Conservation (phyloP, 2,888 invertebrate species). For the Vesta saturnalis region DNA sequence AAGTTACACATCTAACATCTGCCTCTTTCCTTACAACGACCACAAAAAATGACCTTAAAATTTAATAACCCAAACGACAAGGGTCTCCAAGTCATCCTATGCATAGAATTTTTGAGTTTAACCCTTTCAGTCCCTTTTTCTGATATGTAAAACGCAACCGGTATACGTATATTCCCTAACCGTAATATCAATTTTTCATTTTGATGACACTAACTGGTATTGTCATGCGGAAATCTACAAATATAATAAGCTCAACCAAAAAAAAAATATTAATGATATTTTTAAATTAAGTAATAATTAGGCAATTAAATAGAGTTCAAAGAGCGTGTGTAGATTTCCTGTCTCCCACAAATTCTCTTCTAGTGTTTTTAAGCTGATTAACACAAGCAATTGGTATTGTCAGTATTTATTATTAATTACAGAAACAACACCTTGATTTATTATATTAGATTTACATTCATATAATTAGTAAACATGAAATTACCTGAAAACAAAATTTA, state of each 20-base stretch:
- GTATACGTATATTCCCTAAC: not conserved
- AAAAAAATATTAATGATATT: no score
- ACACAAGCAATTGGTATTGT: not conserved
- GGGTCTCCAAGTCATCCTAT: conserved; percentile 6
- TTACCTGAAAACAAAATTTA: not conserved
- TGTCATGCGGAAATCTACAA: no score
- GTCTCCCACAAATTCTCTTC: conserved; percentile 1
- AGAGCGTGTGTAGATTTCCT: not conserved
- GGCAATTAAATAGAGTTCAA: not conserved
- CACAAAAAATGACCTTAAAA: conserved; percentile 28
- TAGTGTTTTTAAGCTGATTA: not conserved
- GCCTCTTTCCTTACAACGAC: conserved; percentile 11
- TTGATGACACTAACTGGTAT: conserved; percentile 24
- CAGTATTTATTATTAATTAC: not conserved
- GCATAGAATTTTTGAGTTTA: conserved; percentile 1
- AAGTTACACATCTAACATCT: conserved; percentile 23
- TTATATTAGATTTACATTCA: not conserved
- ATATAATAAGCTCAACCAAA: not conserved
- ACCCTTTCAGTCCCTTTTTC: conserved; percentile 13
- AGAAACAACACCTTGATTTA: not conserved
- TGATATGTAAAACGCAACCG: not conserved
- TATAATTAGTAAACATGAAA: not conserved
- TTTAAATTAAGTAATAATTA: not conserved
- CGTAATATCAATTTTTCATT: conserved; percentile 55
- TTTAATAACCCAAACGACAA: conserved; percentile 11